Evolutionary conservation across 2,113 vertebrate species (phyloP).

Genomic region (Nothocercus nigrocapillus): DNA sequence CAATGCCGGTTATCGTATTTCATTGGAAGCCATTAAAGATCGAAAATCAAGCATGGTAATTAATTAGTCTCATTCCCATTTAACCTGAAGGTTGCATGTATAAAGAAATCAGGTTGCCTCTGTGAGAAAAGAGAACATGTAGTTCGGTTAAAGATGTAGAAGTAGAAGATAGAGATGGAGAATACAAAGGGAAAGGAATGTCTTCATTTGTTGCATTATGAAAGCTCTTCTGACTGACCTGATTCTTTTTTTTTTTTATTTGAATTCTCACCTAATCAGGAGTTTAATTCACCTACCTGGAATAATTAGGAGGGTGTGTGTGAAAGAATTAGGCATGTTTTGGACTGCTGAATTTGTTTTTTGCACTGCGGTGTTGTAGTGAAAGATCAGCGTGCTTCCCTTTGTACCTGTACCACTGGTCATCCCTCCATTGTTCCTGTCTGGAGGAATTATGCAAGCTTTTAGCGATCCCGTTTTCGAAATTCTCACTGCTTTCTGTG

Average conservation of each 20-base stretch:
- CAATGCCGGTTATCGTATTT: constrained; percentile 64
- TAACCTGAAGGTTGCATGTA: constrained; percentile 68
- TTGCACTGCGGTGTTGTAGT: neutral
- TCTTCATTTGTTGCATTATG: neutral
- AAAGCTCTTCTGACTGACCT: neutral
- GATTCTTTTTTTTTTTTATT: neutral
- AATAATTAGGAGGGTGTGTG: neutral
- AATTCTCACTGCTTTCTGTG: neutral
- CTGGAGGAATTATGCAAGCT: neutral
- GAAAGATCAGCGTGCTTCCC: neutral
- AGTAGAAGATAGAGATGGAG: neutral
- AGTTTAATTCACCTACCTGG: neutral
- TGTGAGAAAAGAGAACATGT: constrained; percentile 44
- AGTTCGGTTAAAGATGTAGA: constrained; percentile 50
- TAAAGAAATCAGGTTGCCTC: constrained; percentile 52
- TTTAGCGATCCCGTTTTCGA: neutral
- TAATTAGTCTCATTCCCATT: constrained; percentile 64
- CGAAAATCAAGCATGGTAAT: constrained; percentile 67
- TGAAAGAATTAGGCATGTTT: neutral
- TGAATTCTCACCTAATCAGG: neutral
- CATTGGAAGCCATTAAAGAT: constrained; percentile 65
- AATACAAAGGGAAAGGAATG: neutral
- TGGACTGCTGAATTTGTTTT: neutral
- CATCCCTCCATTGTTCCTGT: neutral
- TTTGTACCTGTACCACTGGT: neutral